phyloP scores from a whole-genome alignment of 2,797 vertebrate genomes.

The Myiotriccus ornatus region DNA sequence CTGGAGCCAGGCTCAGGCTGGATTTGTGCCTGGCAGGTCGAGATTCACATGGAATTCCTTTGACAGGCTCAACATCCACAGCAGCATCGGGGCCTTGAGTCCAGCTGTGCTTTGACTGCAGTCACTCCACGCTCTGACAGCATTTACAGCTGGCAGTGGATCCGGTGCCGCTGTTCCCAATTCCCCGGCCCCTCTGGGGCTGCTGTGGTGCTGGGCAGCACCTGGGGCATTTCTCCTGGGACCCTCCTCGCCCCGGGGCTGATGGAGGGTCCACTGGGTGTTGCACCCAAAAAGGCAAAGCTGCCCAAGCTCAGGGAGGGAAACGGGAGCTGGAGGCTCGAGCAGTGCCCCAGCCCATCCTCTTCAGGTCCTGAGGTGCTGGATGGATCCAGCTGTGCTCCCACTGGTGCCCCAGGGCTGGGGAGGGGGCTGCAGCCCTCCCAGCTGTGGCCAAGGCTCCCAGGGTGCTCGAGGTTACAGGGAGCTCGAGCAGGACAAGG shows the following conservation, averaged over 20 bases:
- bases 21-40: background rate
- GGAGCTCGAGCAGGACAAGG: background rate
- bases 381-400: background rate
- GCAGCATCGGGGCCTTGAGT: accelerated
- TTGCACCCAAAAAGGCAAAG: background rate
- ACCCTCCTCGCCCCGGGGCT: background rate
- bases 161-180: accelerated
- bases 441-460: background rate
- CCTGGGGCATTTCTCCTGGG: background rate
- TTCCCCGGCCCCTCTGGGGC: background rate
- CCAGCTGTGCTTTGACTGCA: background rate
- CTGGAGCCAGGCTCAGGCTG: background rate
- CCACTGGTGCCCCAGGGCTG: background rate
- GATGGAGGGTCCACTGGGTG: accelerated
- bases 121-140: background rate
- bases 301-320: background rate
- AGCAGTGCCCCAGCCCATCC: background rate
- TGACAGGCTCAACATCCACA: accelerated
- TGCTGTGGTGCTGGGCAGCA: background rate
- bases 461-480: accelerated
- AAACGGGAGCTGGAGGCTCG: background rate
- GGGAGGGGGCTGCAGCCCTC: background rate
- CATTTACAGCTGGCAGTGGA: background rate
- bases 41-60: background rate
- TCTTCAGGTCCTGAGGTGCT: accelerated